Conservation (phyloP, 2,888 invertebrate species). For the Sussaba pulchella region DNA sequence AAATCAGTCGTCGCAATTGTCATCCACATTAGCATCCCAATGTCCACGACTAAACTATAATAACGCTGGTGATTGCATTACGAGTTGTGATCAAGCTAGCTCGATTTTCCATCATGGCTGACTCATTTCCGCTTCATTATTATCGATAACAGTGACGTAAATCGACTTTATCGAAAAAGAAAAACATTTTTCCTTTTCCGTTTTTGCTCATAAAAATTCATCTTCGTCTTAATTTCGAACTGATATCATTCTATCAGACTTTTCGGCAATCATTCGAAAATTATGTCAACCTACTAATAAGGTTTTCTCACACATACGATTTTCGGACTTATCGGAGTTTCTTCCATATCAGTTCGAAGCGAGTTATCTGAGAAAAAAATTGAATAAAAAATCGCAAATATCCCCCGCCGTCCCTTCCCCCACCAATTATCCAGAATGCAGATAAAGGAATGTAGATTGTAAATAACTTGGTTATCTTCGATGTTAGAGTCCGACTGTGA, state of each 20-base stretch:
- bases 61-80: constrained; percentile 36
- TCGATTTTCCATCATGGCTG: constrained; percentile 47
- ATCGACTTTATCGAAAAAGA: constrained; percentile 17
- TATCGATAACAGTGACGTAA: constrained; percentile 32
- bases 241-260: no score
- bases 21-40: constrained; percentile 51
- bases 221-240: no score
- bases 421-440: no score
- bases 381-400: no score
- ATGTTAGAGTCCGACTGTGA: neutral
- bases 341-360: no score
- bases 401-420: no score
- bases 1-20: constrained; percentile 60
- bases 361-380: no score
- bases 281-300: no score
- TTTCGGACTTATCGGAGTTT: no score
- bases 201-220: neutral
- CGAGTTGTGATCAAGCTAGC: constrained; percentile 44
- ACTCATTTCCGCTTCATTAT: constrained; percentile 16
- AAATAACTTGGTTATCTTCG: constrained; percentile 2
- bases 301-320: no score
- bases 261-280: no score
- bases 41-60: constrained; percentile 23
- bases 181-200: no score
- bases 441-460: neutral